Evolutionary conservation across 2,797 vertebrate species (phyloP), one percentile per base, ranked within the genome.

Genomic region (Characodon lateralis): DNA sequence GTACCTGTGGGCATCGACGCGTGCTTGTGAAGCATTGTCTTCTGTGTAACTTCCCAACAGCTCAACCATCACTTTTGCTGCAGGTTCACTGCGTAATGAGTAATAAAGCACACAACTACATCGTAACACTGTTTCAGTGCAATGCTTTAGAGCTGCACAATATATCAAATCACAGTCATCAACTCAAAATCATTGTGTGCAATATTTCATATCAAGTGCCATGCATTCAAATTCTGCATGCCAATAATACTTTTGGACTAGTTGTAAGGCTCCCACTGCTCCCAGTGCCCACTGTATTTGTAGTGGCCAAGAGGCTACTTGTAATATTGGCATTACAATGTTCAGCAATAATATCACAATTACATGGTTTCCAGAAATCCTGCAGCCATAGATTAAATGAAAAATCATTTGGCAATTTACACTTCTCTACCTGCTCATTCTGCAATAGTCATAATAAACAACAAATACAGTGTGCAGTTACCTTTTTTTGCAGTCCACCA

Each of bases 31-130:
- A 78, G 98, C 98, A 46, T 99, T 99, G 92, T 99, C 98, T 91
- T 99, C 98, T 79, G 98, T 99, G 93, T 99, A 99, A 95, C 98
- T 99, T 81, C 98, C 98, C 83, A 99, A 88, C 20, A 99, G 94
- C 89, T 99, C 98, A 79, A 99, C 98, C 98, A 99, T 99, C 81
- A 99, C 97, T 91, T 99, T 99, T 26, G 98, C 98, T 86, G 98
- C 97, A 71, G 96, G 78, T 68, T 99, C 98, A 88, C 98, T 99
- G 89, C 75, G n/a, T n/a, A n/a, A n/a, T 59, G n/a, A 20, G 39
- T 43, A 46, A 59, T 73, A 46, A 58, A 61, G 26, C n/a, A 41
- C 8, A 22, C 3, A 41, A 48, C 6, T 43, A 10, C 43, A 43
- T 43, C 43, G n/a, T 28, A 20, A 63, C 59, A 9, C 2, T 63